Evolutionary conservation across 1,140 invertebrate genomes (phyloP), one percentile per base, ranked within the genome.

Genomic region (Aphelinus certus): DNA sequence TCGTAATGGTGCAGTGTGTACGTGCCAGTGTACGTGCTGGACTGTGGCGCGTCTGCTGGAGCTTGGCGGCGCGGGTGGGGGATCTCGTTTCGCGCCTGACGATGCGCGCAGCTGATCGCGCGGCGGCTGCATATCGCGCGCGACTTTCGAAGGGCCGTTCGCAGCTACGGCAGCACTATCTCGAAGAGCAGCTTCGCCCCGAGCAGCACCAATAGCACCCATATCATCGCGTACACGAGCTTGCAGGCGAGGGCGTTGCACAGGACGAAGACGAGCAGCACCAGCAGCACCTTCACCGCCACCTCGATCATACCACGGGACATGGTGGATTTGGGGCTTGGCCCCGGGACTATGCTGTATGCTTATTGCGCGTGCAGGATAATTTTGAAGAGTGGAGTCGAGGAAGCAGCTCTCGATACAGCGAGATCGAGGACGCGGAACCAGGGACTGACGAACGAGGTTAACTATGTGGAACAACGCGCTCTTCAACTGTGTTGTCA

Each of bases 191-290:
- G 42, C 77, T 78, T 79, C 1, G 73, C 66, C 46, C 57, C 68
- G 3, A 75, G 10, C 2, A 80, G 57, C n/a, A 79, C 60, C 7
- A 82, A 7, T 6, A 83, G 46, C 0, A 76, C 72, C 71, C 74
- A 81, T 6, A 81, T 73, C 63, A 82, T 79, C 51, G 72, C 64
- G 46, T 79, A 79, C 1, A 81, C 56, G 10, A 79, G 73, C 46
- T 80, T 77, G 42, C 77, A 79, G n/a, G 78, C 71, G 42, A 83
- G 62, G 1, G 76, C 62, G 48, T 76, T 76, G 7, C 71, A 79
- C 1, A 79, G 70, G 71, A 78, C 65, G 10, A 82, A 73, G 47
- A 82, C 68, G 6, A 79, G 48, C 1, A 76, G 53, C 10, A 76
- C 75, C 3, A 81, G 70, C 10, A 76, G 60, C 57, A 83, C 66